Evolutionary conservation across 2,797 vertebrate genomes (phyloP), one percentile per base, ranked within the genome.

Genomic region (Manis pentadactyla): DNA sequence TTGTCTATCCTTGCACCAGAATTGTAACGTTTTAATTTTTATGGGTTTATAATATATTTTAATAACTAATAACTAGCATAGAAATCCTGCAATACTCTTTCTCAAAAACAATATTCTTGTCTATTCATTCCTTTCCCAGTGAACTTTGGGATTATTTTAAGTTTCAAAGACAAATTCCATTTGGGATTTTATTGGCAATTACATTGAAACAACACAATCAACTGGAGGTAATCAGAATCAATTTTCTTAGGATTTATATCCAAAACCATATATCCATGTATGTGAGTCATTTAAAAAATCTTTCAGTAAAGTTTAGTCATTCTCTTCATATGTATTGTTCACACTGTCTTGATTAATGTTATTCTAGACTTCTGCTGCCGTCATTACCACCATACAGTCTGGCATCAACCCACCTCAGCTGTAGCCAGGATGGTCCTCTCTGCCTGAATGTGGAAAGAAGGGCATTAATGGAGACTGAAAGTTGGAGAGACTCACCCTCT

Each of bases 101-200:
- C 83, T 69, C n/a, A 23, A 86, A 94, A 95, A 63, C 29, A 37
- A 42, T 64, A 64, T 69, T 71, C 59, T 42, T 79, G 27, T 64
- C 34, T 59, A 25, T 59, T 86, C n/a, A 74, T 39, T 75, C 68
- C 59, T 90, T 89, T 79, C 49, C 68, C 88, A 68, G 46, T 86
- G 39, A 94, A 86, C 23, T 73, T 93, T 82, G 86, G 14, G 91
- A 93, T 91, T 93, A 90, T 63, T 90, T 94, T 86, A 68, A 57
- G 39, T 94, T 96, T 94, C 42, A 85, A 94, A 73, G 92, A 51
- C 21, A 90, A 95, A 71, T 15, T 90, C 29, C 66, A 51, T 87
- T 96, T 92, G 18, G 31, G 63, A 63, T 92, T 93, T 90, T 90
- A 88, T 75, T 93, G 57, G 29, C n/a, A 93, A 79, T 69, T 92